These are phyloP conservation scores for Drosophila meridionalis DNA, from an alignment of 2,888 invertebrate genomes.

Conservation along the genomic window DNA sequence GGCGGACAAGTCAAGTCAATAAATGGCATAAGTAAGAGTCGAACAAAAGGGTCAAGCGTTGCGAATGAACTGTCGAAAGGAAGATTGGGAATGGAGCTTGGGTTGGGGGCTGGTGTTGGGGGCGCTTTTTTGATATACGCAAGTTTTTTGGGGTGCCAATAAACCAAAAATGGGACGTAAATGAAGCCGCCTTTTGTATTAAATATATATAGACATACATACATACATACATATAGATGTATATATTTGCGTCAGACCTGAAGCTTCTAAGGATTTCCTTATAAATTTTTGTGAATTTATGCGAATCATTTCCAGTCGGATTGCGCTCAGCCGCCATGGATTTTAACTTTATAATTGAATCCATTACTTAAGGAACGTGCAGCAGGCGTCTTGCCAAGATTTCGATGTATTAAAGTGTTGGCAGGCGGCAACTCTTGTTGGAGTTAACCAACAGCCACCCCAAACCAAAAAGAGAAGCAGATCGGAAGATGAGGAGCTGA, in stretches of 20 bases:
- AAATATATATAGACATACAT: slow-evolving; percentile 13
- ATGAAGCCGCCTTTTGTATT: slow-evolving; percentile 52
- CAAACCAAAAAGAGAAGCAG: background rate
- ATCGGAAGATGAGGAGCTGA: background rate
- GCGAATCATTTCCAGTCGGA: slow-evolving; percentile 80
- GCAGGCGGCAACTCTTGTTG: slow-evolving; percentile 33
- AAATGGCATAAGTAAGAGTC: slow-evolving; percentile 61
- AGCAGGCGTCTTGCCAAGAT: slow-evolving; percentile 68
- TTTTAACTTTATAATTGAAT: slow-evolving; percentile 81
- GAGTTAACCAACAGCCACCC: slow-evolving; percentile 35
- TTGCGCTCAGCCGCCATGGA: slow-evolving; percentile 68
- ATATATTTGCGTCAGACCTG: slow-evolving; percentile 32
- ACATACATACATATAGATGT: slow-evolving; percentile 6
- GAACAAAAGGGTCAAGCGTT: slow-evolving; percentile 76
- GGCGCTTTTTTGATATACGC: background rate
- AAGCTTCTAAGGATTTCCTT: slow-evolving; percentile 74
- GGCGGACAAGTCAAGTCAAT: slow-evolving; percentile 65
- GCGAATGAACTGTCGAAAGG: slow-evolving; percentile 19
- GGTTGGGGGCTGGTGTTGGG: background rate
- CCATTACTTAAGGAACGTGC: slow-evolving; percentile 78
- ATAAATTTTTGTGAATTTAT: slow-evolving; percentile 82
- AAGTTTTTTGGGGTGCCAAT: slow-evolving; percentile 23
- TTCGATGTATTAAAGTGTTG: slow-evolving; percentile 78
- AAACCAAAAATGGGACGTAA: slow-evolving; percentile 47
- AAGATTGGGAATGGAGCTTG: background rate